Evolutionary conservation across 2,888 invertebrate species (phyloP), one percentile per base, ranked within the genome.

Genomic region (Papilio gigon): DNA sequence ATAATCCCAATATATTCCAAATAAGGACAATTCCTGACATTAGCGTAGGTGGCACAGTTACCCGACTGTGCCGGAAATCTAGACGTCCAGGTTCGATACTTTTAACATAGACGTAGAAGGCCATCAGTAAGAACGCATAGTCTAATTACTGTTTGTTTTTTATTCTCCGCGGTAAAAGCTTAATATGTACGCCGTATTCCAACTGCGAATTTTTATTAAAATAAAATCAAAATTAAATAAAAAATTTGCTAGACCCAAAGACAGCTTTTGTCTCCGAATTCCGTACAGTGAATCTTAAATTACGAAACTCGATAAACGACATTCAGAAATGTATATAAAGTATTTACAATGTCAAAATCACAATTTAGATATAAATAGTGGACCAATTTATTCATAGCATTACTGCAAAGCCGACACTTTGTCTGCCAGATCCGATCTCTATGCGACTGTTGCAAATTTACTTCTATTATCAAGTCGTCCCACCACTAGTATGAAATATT

Each of bases 261-360:
- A 22, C n/a, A 50, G 2, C 22, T 25, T 11, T 50, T 14, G 25
- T 11, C 20, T 22, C 2, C 20, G 3, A 22, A 47, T 1, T 25
- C 12, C 17, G 0, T 47, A 22, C 11, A 5, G 25, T 25, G 14
- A 50, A 25, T 50, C 50, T 50, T 25, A 14, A 25, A 25, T 5
- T 11, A 14, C 25, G 0, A 25, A 50, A 14, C 50, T 27, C 50
- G 25, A 50, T 25, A 50, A 14, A 50, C 78, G 81, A 78, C 82
- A 84, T 84, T 85, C 80, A 75, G 75, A 73, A 42, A 70, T 76
- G 77, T 76, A 73, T 68, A 71, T 71, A 71, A 72, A 75, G 72
- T 69, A 71, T 33, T 35, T 22, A n/a, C 50, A 67, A 61, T 40
- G 12, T 53, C 35, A 65, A 59, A 35, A 67, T 50, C 27, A 37